Evolutionary conservation across 2,113 vertebrate species (phyloP).

Genomic region (Nasalis larvatus): DNA sequence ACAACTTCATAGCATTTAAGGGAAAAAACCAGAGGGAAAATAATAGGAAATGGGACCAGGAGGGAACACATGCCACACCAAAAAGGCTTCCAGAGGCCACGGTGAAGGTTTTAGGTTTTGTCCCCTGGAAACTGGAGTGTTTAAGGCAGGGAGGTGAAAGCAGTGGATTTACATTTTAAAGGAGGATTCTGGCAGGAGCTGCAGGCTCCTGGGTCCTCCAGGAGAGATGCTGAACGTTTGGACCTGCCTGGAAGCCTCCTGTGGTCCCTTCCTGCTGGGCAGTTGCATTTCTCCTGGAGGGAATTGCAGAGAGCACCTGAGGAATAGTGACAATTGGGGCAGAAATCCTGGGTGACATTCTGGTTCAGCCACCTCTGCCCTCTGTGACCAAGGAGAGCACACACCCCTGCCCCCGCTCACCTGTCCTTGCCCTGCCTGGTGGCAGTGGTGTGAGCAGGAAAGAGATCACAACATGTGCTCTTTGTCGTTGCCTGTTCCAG

Average conservation of each 20-base stretch:
- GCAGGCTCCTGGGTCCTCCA: neutral
- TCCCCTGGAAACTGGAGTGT: neutral
- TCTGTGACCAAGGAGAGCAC: neutral
- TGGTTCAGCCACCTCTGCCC: neutral
- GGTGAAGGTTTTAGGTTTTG: too few species aligned
- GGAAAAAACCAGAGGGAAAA: neutral
- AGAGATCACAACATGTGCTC: too few species aligned
- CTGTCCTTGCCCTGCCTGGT: neutral
- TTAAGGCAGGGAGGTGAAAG: neutral
- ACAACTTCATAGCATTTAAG: neutral
- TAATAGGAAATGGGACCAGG: neutral
- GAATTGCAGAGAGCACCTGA: neutral
- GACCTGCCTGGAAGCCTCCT: neutral
- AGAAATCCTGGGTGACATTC: neutral
- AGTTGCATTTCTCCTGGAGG: neutral
- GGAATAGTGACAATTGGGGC: neutral
- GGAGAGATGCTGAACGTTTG: neutral
- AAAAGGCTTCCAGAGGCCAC: too few species aligned
- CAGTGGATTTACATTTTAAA: neutral
- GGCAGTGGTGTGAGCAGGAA: neutral
- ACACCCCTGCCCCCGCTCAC: neutral
- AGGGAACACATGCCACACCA: fast-evolving
- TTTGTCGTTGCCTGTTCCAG: fast-evolving
- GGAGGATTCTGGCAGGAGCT: neutral
- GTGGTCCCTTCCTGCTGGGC: neutral